phyloP scores from a whole-genome alignment of 1,140 invertebrate genomes.

The Panagrolaimus sp. region DNA sequence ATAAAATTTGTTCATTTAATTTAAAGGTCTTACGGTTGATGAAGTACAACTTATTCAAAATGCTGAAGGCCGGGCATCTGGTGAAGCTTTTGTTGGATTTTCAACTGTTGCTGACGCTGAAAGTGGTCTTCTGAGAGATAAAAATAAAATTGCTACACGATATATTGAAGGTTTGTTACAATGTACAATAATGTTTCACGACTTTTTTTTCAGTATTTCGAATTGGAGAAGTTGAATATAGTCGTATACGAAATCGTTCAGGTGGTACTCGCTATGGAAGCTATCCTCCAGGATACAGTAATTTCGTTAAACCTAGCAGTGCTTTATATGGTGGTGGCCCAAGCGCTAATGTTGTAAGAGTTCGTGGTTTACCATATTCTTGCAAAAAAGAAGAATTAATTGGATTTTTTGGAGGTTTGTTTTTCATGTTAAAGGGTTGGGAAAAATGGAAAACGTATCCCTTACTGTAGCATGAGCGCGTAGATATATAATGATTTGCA shows the following conservation, averaged over 20 bases:
- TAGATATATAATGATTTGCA: conserved; percentile 22
- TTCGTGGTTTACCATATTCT: conserved; percentile 79
- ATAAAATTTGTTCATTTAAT: too few species aligned
- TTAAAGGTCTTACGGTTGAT: conserved; percentile 64
- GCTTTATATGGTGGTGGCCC: conserved; percentile 62
- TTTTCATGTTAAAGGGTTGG: neutral
- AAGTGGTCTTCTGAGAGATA: conserved; percentile 73
- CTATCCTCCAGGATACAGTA: too few species aligned
- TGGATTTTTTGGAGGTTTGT: conserved; percentile 83
- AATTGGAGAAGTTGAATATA: conserved; percentile 59
- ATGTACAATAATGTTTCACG: too few species aligned
- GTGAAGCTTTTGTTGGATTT: conserved; percentile 83
- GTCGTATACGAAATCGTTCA: conserved; percentile 67
- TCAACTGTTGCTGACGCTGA: conserved; percentile 72
- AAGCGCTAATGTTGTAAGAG: conserved; percentile 61
- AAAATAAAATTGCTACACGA: conserved; percentile 80
- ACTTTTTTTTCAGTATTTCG: too few species aligned
- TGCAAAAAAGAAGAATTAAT: conserved; percentile 85
- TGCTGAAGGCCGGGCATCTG: conserved; percentile 78
- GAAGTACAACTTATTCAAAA: conserved; percentile 81
- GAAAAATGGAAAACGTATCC: conserved; percentile 10
- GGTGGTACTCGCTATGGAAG: conserved; percentile 66
- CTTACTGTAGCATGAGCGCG: neutral
- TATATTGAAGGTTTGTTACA: conserved; percentile 81
- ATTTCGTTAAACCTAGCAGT: neutral